Base-by-base conservation (phyloP, 2,797 vertebrate genomes). In the Sorex maritimensis region DNA sequence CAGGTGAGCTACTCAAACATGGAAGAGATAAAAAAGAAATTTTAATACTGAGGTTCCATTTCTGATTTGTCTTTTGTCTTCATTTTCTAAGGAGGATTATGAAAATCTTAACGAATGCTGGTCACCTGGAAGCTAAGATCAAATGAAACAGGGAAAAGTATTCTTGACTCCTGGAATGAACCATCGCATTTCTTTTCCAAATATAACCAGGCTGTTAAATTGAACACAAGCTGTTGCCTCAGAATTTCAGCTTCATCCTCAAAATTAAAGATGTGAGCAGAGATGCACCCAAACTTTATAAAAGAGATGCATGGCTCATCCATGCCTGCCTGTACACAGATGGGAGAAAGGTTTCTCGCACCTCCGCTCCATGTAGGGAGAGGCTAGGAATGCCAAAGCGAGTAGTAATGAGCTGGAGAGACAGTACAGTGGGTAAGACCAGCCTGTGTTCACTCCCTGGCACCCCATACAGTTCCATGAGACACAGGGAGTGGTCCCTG, bases 91-190 rank as follows among this genome's bases (percentile, higher is more conserved):
- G 85, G n/a, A 87, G 46, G 74, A 63, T 78, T 63, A 44, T 86
- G 71, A 92, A 68, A 92, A 52, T 81, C 13, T 65, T 17, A 73
- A 90, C 88, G 90, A 55, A 63, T 89, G 86, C 41, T 89, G 58
- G 67, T 49, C 44, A 65, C 52, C 61, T 79, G 34, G 19, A 65
- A 80, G n/a, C 44, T 83, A 75, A 92, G 72, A 71, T 93, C 28
- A 91, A 75, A 80, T 10, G 15, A 86, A 93, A 83, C 34, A 58
- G 58, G 71, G 11, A 68, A 41, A 96, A 73, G 41, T 46, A 19
- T 38, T 86, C 44, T 80, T 93, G 28, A 41, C 19, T 67, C 73
- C 58, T 91, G 15, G 49, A 89, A 82, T 82, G 68, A 93, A 71
- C 65, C 77, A 38, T 91, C n/a, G 61, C n/a, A 21, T 74, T 69